Base-by-base conservation (phyloP, 2,113 vertebrate genomes). In the Aldabrachelys gigantea region DNA sequence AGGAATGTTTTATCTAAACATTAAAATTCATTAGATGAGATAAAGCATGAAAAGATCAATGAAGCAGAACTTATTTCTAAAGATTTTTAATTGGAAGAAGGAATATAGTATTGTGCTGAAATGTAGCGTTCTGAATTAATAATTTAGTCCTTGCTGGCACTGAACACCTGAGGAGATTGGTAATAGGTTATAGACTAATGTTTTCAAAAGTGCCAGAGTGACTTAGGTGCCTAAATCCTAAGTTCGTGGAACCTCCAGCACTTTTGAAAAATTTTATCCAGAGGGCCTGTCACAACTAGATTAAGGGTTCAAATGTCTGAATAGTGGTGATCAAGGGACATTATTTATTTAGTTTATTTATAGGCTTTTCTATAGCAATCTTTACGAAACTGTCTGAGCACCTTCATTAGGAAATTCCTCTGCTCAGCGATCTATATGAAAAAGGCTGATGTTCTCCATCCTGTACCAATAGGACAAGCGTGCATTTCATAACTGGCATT, bases 51-150 rank as follows among this genome's bases (percentile, higher is more conserved):
- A 85, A 75, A 89, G 47, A 83, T 91, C 83, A 76, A 0, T 75
- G 82, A 91, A 62, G 90, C 52, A 41, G 80, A 94, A 95, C 80
- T 81, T 75, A 47, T 72, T 94, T 93, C 88, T 52, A 84, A 91
- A 91, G 91, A 7, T 80, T 75, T 92, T 54, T 82, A 92, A 47
- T 14, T 78, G 54, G 54, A 91, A 89, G 38, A 4, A 82, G 47
- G 31, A 47, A 10, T 44, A 80, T 25, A 88, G 14, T 49, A 14
- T 84, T 29, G 10, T 82, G 59, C n/a, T 81, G 35, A 31, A 69
- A 52, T 49, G 16, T 41, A 25, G 59, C 35, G 16, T 69, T 89
- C 10, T 80, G 14, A 93, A 93, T 88, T 85, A 92, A 86, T 84
- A 89, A 84, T 27, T 81, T 56, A 91, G 2, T 85, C 59, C 47